Percentiles rank a stretch among this genome's conserved stretches.
phyloP scores from a whole-genome alignment of 2,113 vertebrate genomes.

The Centropus bengalensis region DNA sequence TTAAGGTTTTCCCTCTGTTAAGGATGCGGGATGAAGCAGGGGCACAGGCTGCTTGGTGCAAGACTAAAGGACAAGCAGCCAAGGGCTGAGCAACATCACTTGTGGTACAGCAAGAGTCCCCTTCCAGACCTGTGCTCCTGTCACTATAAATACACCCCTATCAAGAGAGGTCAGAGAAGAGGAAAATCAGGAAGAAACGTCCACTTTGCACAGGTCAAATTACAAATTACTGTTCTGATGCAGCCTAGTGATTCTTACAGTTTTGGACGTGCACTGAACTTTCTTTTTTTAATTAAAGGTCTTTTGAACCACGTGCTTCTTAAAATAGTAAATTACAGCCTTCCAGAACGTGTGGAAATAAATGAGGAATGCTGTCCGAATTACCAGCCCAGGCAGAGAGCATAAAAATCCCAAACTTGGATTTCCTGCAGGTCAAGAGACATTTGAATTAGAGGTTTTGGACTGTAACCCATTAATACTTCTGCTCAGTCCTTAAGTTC shows the following conservation, averaged over 20 bases:
- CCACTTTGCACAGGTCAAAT: neutral
- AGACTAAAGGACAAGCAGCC: neutral
- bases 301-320: slow-evolving; percentile 26
- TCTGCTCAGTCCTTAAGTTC: neutral
- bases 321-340: slow-evolving; percentile 56
- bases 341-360: slow-evolving; percentile 18
- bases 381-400: neutral
- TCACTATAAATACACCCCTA: neutral
- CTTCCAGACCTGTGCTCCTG: neutral
- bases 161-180: neutral
- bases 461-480: neutral
- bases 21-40: neutral
- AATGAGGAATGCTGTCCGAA: neutral
- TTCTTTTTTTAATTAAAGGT: slow-evolving; percentile 45
- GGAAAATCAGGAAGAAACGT: slow-evolving; percentile 15
- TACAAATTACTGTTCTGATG: neutral
- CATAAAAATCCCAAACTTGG: slow-evolving; percentile 27
- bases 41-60: neutral
- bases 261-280: neutral
- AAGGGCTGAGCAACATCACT: neutral
- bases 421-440: slow-evolving; percentile 26
- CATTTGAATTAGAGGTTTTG: slow-evolving; percentile 9
- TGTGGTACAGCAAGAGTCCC: neutral
- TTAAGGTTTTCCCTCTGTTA: neutral
- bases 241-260: slow-evolving; percentile 19